Percentiles rank a stretch among this genome's conserved stretches.
phyloP scores from a whole-genome alignment of 2,797 vertebrate species.

The Dipus sagitta region DNA sequence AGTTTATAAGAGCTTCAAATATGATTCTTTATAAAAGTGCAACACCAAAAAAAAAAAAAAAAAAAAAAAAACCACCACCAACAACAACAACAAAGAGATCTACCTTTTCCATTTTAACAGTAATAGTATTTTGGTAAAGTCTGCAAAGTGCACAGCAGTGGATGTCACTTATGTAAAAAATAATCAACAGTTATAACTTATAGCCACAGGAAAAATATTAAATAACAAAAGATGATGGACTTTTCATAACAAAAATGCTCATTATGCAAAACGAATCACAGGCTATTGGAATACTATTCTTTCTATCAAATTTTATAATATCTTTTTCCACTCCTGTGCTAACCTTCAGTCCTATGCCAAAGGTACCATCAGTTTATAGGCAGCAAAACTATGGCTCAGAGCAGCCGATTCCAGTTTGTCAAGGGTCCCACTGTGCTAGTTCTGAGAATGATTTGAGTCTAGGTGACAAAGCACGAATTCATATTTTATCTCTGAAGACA shows the following conservation, averaged over 20 bases:
- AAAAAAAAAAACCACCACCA: no score
- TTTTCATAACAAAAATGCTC: conserved; percentile 46
- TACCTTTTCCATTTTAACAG: conserved; percentile 11
- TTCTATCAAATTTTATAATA: conserved; percentile 3
- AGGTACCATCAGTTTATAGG: neutral
- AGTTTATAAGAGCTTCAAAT: conserved; percentile 38
- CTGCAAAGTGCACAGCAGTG: neutral
- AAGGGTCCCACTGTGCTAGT: neutral
- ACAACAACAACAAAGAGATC: neutral
- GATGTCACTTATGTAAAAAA: neutral
- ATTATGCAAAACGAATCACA: conserved; percentile 47
- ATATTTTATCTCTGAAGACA: conserved; percentile 29
- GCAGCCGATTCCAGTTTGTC: conserved; percentile 18
- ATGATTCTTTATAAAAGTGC: neutral
- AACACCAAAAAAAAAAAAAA: neutral
- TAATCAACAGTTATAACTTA: neutral
- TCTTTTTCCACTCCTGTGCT: neutral
- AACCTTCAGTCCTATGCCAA: neutral
- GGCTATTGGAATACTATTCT: neutral
- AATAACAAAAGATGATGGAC: neutral
- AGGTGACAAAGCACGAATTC: conserved; percentile 4
- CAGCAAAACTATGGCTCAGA: conserved; percentile 4
- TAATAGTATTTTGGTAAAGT: conserved; percentile 27
- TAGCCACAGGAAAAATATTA: conserved; percentile 39
- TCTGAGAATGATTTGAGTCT: neutral